phyloP scores from a whole-genome alignment of 2,888 invertebrate species.

The Labia minor region DNA sequence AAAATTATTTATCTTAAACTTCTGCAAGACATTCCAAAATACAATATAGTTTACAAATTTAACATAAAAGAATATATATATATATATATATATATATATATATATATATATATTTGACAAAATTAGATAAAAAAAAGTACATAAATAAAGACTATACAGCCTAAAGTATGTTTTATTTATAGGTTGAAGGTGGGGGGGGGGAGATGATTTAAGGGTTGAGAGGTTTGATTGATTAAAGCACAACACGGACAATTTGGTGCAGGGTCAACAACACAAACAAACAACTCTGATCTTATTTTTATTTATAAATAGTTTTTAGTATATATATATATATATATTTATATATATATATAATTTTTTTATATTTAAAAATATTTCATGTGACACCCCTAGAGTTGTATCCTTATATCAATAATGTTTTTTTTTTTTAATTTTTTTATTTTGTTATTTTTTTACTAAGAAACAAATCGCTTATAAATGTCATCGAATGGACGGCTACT shows the following conservation, averaged over 20 bases:
- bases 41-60: neutral
- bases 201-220: no score
- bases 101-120: neutral
- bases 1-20: neutral
- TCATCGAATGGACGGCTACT: slow-evolving; percentile 13
- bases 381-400: slow-evolving; percentile 5
- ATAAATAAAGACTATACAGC: neutral
- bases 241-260: neutral
- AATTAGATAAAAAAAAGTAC: neutral
- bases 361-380: neutral
- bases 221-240: neutral
- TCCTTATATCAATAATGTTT: neutral
- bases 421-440: no score
- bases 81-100: no score
- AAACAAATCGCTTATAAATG: slow-evolving; percentile 13
- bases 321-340: no score
- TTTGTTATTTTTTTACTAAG: neutral
- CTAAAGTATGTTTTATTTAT: neutral
- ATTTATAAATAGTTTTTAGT: neutral
- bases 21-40: slow-evolving; percentile 1
- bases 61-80: no score
- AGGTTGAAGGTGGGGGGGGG: neutral
- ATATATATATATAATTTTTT: neutral
- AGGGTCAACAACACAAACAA: neutral
- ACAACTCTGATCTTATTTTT: neutral